A percentile compares a stretch with the other conserved stretches of the same genome.
Evolutionary conservation across 1,140 invertebrate genomes (phyloP).

Genomic region (Drosophila bifasciata): DNA sequence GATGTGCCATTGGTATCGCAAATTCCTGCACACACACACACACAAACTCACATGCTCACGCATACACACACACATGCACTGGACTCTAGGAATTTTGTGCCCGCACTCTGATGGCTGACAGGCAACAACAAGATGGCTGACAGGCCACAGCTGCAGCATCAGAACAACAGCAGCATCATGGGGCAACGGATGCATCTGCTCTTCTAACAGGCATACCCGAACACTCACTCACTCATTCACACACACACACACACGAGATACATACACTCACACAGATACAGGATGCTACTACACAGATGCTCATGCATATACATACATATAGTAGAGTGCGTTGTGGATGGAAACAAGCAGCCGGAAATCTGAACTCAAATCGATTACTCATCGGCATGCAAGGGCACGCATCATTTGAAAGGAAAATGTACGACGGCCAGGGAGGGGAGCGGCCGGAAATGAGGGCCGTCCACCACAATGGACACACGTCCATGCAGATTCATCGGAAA

Average conservation of each 20-base stretch:
- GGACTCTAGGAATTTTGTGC: neutral
- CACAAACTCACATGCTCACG: slow-evolving; percentile 5
- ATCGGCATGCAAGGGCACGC: slow-evolving; percentile 26
- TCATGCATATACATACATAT: slow-evolving; percentile 16
- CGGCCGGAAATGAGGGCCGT: no score
- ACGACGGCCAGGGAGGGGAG: no score
- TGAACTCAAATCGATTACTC: slow-evolving; percentile 49
- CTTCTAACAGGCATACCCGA: slow-evolving; percentile 6
- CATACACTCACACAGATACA: slow-evolving; percentile 1
- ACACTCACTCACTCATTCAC: neutral
- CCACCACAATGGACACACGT: no score
- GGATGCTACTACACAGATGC: slow-evolving; percentile 2
- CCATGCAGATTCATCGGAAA: no score
- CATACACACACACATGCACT: slow-evolving; percentile 17
- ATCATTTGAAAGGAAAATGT: slow-evolving; percentile 23
- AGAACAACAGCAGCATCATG: neutral
- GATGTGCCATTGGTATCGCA: slow-evolving; percentile 47
- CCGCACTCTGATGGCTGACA: slow-evolving; percentile 44
- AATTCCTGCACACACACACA: slow-evolving; percentile 2
- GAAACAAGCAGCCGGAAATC: slow-evolving; percentile 46
- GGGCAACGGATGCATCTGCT: slow-evolving; percentile 15
- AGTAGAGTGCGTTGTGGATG: slow-evolving; percentile 40
- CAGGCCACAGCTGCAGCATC: slow-evolving; percentile 21
- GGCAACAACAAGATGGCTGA: slow-evolving; percentile 30
- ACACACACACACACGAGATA: neutral